Base-by-base conservation (phyloP, 2,888 invertebrate genomes). In the Thymelicus lineola region DNA sequence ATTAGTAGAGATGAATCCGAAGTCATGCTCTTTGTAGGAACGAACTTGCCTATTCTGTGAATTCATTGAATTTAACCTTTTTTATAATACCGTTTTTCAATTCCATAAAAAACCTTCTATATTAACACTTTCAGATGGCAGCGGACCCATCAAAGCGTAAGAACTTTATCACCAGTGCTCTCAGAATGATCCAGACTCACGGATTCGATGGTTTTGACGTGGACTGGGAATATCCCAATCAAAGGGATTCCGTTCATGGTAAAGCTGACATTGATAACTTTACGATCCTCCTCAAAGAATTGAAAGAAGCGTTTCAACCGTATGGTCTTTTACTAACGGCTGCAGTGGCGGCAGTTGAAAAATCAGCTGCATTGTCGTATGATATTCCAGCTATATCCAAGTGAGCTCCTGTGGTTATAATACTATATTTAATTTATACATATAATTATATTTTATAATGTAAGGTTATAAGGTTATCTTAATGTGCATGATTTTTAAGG, bases 181-280 rank as follows among this genome's bases (percentile, higher is more conserved):
- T 95, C 0, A 77, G 84, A 0, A 95, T 96, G 79, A 76, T 96
- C 0, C 79, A 86, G 50, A 87, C 88, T 4, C 88, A 96, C 77
- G 91, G 91, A 0, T 97, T 97, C 73, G 96, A 97, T 77, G 97
- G 97, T 1, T 87, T 97, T 0, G 96, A 97, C 78, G 61, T 97
- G 0, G 96, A 97, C 80, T 97, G 97, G 96, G 96, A 96, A 77
- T 96, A 96, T 75, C 96, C 96, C 0, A 94, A 89, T 61, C 93
- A 95, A 59, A 86, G 95, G 45, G 95, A 95, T 71, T 78, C 87
- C 0, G 84, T 86, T 0, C 87, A 95, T 35, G 88, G 87, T 0
- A 53, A 70, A 9, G 86, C 81, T 0, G 95, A 95, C 68, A 77
- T 91, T 0, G 76, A 91, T 6, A 95, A 95, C 78, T 96, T 92